These are phyloP conservation scores for Scolopax mira DNA, from an alignment of 2,113 vertebrate genomes.

Conservation along the genomic window DNA sequence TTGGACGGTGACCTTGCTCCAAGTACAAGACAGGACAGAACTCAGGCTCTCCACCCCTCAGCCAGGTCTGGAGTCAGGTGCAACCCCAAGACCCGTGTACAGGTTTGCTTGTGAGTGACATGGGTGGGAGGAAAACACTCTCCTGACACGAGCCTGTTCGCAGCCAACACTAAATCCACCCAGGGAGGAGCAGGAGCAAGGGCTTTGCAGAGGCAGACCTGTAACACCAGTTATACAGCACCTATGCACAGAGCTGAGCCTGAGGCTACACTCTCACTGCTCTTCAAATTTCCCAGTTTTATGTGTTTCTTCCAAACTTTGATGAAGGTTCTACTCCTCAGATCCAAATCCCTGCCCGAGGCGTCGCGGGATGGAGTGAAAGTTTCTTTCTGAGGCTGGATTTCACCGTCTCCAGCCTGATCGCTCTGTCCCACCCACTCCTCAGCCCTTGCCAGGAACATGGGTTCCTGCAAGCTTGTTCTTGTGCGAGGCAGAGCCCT, in stretches of 20 bases:
- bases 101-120: not conserved
- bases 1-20: accelerated
- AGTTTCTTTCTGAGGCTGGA: constrained; percentile 19
- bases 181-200: not conserved
- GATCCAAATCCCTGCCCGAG: constrained; percentile 41
- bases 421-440: not conserved
- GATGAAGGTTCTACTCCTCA: constrained; percentile 22
- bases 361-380: not conserved
- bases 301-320: constrained; percentile 49
- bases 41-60: not conserved
- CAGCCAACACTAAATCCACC: not conserved
- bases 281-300: not conserved
- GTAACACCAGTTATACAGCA: not conserved
- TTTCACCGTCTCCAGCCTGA: constrained; percentile 5
- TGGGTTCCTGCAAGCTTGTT: constrained; percentile 22
- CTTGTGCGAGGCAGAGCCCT: constrained; percentile 38
- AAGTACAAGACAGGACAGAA: not conserved
- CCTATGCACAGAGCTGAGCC: not conserved
- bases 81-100: not conserved
- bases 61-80: not conserved
- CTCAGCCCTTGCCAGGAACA: constrained; percentile 16
- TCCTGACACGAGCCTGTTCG: not conserved
- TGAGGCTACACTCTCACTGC: constrained; percentile 35
- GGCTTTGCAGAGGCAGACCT: not conserved
- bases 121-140: not conserved